Evolutionary conservation across 1,140 invertebrate species (phyloP).

Genomic region (Bombus fervidus): DNA sequence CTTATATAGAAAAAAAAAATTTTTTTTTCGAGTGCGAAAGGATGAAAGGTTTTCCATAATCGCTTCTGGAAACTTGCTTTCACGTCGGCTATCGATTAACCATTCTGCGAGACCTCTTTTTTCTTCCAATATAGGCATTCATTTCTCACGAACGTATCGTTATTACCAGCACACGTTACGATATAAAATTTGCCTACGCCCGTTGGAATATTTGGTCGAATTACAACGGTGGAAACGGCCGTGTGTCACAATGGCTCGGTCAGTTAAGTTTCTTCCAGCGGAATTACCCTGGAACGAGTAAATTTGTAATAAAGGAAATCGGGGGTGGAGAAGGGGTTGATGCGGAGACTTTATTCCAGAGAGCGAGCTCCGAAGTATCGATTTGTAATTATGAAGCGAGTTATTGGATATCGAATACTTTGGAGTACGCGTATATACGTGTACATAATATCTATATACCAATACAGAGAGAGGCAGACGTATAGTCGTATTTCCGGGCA

Average conservation of each 20-base stretch:
- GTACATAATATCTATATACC: not conserved
- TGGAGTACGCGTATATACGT: constrained; percentile 9
- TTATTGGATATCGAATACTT: constrained; percentile 50
- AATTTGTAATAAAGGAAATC: constrained; percentile 32
- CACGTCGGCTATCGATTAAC: constrained; percentile 4
- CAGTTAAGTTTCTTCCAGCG: constrained; percentile 15
- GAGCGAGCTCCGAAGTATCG: constrained; percentile 20
- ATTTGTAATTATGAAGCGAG: constrained; percentile 49
- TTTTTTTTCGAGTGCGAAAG: not conserved
- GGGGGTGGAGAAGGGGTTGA: not conserved
- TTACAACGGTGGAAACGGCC: not conserved
- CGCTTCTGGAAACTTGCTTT: not conserved
- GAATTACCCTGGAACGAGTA: constrained; percentile 21
- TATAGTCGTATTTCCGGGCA: constrained; percentile 18
- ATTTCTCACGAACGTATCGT: not conserved
- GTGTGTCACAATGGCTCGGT: not conserved
- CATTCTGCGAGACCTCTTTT: not conserved
- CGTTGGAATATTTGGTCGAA: not conserved
- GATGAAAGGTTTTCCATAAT: not conserved
- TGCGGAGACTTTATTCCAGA: constrained; percentile 27
- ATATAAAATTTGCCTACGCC: not conserved
- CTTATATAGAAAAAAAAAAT: too few relatives aligned
- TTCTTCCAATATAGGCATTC: not conserved
- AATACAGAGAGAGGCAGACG: not conserved
- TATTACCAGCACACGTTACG: too few relatives aligned